A percentile compares a stretch with the other conserved stretches of the same genome.
phyloP scores from a whole-genome alignment of 2,113 vertebrate genomes.

The Spermophilus dauricus region DNA sequence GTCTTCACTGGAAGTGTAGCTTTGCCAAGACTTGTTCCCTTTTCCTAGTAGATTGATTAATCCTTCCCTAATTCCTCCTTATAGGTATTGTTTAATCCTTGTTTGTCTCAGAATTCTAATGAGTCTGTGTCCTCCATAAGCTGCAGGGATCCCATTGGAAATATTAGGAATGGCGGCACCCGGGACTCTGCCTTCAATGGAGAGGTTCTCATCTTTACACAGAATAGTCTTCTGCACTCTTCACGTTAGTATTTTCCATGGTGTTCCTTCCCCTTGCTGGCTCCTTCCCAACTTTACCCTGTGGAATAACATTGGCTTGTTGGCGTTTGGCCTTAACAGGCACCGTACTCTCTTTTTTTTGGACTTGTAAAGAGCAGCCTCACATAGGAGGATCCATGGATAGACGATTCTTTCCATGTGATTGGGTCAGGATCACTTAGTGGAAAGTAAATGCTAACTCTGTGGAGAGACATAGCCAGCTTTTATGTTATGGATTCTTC shows the following conservation, averaged over 20 bases:
- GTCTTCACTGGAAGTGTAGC: not conserved
- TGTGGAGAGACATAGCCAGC: not conserved
- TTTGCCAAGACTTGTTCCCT: conserved; percentile 25
- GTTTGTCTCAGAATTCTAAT: conserved; percentile 16
- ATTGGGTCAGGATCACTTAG: not conserved
- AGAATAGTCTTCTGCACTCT: not conserved
- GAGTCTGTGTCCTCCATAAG: not conserved
- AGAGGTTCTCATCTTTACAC: not conserved
- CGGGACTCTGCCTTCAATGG: not conserved
- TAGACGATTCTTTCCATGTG: not conserved
- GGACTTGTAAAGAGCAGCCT: not conserved
- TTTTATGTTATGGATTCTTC: not conserved
- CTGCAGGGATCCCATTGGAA: not conserved
- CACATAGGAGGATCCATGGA: not conserved
- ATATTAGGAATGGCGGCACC: not conserved
- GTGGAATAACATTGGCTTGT: not conserved
- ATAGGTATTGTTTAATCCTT: conserved; percentile 33
- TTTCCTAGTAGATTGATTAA: conserved; percentile 41
- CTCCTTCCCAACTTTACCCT: not conserved
- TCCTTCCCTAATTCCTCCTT: conserved; percentile 4
- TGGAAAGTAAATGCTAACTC: not conserved
- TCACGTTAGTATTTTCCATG: not conserved
- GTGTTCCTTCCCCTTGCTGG: not conserved
- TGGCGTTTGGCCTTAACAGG: not conserved
- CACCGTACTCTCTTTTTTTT: not conserved